A percentile compares a stretch with the other conserved stretches of the same genome.
Conservation (phyloP, 2,113 vertebrate genomes). For the Ptilorrhoa leucosticta region DNA sequence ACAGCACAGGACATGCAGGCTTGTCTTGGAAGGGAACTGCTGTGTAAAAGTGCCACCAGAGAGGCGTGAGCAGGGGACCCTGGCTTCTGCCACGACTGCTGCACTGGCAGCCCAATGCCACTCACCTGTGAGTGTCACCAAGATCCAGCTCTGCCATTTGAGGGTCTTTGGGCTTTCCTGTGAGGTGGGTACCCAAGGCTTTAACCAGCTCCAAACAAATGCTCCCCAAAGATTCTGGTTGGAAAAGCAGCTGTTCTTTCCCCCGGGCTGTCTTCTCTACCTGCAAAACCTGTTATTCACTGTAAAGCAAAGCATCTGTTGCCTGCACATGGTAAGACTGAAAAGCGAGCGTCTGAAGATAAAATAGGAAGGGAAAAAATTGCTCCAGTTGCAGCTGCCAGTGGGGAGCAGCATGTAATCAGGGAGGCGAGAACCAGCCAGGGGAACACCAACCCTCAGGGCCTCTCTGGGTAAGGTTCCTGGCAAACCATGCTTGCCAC, state of each 20-base stretch:
- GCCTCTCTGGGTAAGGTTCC: neutral
- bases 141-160: neutral
- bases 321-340: neutral
- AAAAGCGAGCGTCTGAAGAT: neutral
- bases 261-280: neutral
- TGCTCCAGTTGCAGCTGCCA: neutral
- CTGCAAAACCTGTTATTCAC: neutral
- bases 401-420: neutral
- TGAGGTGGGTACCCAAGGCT: neutral
- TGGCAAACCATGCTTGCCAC: neutral
- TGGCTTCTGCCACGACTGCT: neutral
- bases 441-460: neutral
- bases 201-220: neutral
- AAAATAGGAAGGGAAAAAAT: neutral
- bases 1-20: neutral
- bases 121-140: neutral
- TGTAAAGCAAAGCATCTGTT: neutral
- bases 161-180: fast-evolving
- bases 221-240: neutral
- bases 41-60: neutral
- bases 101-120: neutral
- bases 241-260: neutral
- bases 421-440: neutral
- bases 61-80: fast-evolving
- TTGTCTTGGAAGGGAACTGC: neutral